These are phyloP conservation scores for Struthio camelus DNA, from an alignment of 2,113 vertebrate species.

Conservation along the genomic window DNA sequence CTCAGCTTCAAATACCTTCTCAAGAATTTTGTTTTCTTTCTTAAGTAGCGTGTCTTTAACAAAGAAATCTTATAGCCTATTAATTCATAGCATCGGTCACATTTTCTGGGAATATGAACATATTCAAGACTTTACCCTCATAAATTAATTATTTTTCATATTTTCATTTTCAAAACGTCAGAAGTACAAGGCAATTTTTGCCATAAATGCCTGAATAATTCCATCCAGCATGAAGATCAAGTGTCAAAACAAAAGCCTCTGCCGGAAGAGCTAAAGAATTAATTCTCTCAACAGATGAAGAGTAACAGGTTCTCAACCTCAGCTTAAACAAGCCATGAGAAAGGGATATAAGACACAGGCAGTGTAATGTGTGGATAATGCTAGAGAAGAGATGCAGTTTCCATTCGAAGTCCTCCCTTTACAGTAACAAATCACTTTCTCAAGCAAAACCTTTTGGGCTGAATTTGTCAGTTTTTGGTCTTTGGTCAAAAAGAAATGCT, in stretches of 20 bases:
- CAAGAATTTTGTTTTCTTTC: neutral
- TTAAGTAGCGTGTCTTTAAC: neutral
- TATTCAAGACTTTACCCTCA: neutral
- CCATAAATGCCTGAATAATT: neutral
- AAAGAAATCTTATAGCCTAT: neutral
- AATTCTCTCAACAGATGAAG: constrained; percentile 15
- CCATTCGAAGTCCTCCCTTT: neutral
- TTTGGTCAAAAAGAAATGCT: neutral
- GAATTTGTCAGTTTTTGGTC: neutral
- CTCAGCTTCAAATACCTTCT: neutral
- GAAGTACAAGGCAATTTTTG: neutral
- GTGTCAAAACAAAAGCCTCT: neutral
- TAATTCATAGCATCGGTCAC: neutral
- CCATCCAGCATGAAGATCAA: neutral
- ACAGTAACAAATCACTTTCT: neutral
- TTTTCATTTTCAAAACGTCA: neutral
- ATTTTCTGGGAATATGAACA: neutral
- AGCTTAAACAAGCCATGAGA: constrained; percentile 22
- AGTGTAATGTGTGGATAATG: neutral
- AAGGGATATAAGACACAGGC: neutral
- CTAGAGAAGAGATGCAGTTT: neutral
- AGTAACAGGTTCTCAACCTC: constrained; percentile 2
- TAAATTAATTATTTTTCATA: neutral
- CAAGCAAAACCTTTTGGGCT: neutral
- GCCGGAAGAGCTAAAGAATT: constrained; percentile 11